Base-by-base conservation (phyloP, 2,113 vertebrate species). In the Prochilodus magdalenae region DNA sequence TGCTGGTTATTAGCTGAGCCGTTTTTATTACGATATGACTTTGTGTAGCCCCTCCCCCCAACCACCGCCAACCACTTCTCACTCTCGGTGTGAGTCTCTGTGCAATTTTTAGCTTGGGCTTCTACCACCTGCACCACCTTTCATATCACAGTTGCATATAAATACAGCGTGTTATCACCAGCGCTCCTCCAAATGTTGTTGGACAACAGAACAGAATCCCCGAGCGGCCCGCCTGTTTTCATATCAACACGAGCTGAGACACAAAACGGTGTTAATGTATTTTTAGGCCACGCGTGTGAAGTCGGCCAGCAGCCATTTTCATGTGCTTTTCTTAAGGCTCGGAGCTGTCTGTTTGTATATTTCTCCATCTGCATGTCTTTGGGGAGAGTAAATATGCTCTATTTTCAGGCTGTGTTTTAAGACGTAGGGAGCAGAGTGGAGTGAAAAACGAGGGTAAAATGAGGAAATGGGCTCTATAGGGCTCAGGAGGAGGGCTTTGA, bases 311-410 rank as follows among this genome's bases (percentile, higher is more conserved):
- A 77, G 77, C 47, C 76, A 67, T 70, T 80, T 72, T 33, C 33
- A 24, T 82, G 49, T 62, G 14, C 49, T 62, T 84, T 36, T 62
- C 29, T 62, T 72, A 73, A 82, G 69, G 69, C 86, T 82, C 84
- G 27, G 53, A 80, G 65, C 84, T 85, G 88, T 87, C 88, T 88
- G 77, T 84, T 85, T 77, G 72, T 73, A 89, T 89, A 80, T 88
- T 89, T 83, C 77, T 90, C 86, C 87, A 79, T 90, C 88, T 89
- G 90, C 87, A 79, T 83, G 76, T 87, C 77, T 86, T 36, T 57
- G 49, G 73, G 70, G 44, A 80, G 13, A 20, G 36, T 47, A 71
- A 67, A 18, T 51, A 36, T 15, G 18, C 6, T 14, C n/a, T 92
- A 87, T 89, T 90, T 92, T 88, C 85, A 89, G 89, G 83, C 65